These are phyloP conservation scores for Drosophila algonquin DNA, from an alignment of 2,888 invertebrate genomes.

Conservation along the genomic window DNA sequence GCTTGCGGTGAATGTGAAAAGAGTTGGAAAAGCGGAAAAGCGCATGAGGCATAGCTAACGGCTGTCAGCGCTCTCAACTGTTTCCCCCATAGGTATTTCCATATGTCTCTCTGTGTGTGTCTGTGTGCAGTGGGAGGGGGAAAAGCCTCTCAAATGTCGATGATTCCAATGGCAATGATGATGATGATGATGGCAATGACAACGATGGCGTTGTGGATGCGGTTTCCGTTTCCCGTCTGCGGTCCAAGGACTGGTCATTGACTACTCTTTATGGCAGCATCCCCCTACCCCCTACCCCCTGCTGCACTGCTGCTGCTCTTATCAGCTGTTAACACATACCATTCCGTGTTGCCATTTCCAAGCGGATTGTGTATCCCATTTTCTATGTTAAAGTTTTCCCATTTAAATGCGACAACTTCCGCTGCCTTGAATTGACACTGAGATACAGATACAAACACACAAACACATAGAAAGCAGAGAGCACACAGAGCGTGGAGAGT, in stretches of 20 bases:
- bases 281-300: neutral
- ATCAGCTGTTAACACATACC: conserved; percentile 46
- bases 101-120: neutral
- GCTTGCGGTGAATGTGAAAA: conserved; percentile 43
- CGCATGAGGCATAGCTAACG: conserved; percentile 28
- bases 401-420: conserved; percentile 66
- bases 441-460: neutral
- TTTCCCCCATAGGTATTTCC: conserved; percentile 5
- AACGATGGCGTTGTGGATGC: conserved; percentile 38
- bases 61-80: conserved; percentile 11
- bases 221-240: conserved; percentile 50
- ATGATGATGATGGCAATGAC: conserved; percentile 13
- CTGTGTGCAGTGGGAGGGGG: conserved; percentile 8
- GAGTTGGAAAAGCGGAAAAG: conserved; percentile 46
- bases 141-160: conserved; percentile 32
- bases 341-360: conserved; percentile 23
- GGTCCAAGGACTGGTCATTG: conserved; percentile 16
- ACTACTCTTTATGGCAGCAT: neutral
- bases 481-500: neutral
- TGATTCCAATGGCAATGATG: conserved; percentile 22
- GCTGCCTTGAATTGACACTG: conserved; percentile 32
- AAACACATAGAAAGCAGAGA: neutral
- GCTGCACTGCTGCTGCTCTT: conserved; percentile 10
- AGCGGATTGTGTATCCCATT: conserved; percentile 26
- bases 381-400: conserved; percentile 55